Evolutionary conservation across 64 coral and sea anemone genomes (phyloP).

Genomic region (Astreopora myriophthalma): DNA sequence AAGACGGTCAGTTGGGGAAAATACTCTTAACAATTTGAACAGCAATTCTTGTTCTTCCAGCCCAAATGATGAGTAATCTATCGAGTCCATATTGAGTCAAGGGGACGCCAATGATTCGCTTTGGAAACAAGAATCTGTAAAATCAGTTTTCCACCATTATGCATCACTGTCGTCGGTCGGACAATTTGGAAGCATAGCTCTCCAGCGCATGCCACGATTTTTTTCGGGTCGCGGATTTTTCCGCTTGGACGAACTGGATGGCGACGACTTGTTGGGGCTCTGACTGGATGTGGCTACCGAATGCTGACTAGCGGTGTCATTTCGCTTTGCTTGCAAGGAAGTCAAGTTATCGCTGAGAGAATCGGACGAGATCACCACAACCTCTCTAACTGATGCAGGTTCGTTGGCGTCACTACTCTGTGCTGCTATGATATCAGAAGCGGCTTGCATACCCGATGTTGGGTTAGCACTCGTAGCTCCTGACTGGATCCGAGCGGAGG

Average conservation of each 20-base stretch:
- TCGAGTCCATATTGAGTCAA: no score
- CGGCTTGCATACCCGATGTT: background rate
- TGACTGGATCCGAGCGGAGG: background rate
- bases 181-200: conserved; percentile 5
- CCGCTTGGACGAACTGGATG: background rate
- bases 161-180: background rate
- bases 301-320: background rate
- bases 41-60: no score
- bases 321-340: background rate
- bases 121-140: no score
- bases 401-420: background rate
- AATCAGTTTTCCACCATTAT: background rate
- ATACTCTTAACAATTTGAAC: no score
- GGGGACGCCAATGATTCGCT: no score
- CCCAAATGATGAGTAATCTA: no score
- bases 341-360: background rate
- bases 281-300: background rate
- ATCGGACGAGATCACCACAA: background rate
- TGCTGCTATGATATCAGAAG: background rate
- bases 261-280: background rate
- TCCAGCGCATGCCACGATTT: background rate
- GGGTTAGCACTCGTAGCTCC: background rate
- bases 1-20: no score
- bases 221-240: background rate
- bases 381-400: background rate